Base-by-base conservation (phyloP, 2,888 invertebrate genomes). In the Ennomos quercinarius region DNA sequence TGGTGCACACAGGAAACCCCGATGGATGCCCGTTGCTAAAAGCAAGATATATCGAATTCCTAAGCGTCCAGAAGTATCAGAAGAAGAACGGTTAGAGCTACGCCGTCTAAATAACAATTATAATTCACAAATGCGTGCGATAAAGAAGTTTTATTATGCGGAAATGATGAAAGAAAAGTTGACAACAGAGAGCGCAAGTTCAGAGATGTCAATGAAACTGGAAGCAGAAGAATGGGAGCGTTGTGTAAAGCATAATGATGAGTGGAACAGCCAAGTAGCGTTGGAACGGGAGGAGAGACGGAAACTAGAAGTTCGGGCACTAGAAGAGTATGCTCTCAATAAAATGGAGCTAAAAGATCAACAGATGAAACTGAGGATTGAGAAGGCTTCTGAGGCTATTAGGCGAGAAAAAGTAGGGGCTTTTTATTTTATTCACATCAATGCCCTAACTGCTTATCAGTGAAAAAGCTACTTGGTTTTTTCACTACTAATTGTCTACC, bases 21-120 rank as follows among this genome's bases (percentile, higher is more conserved):
- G 95, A 64, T 97, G 97, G 96, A 57, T 97, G 46, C 96, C 96
- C 2, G 94, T 94, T 10, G 97, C 97, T 0, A 97, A 96, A 88
- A 95, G 94, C 69, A 98, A 97, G 91, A 67, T 96, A 47, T 97
- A 94, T 84, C 94, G 95, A 66, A 93, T 97, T 61, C 95, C 96
- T 0, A 89, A 91, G 70, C 93, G 94, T 43, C 94, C 94, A 13
- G 83, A 81, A 60, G 78, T 95, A 47, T 90, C 95, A 0, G 81
- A 83, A 59, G 96, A 96, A 40, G 97, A 98, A 74, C 70, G 74
- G 0, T 66, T 88, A 2, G 97, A 97, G 84, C 78, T 96, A 1
- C 76, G 88, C 70, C 93, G 96, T 47, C 90, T 97, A 47, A 90
- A 93, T 77, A 95, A 96, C 68, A 95, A 95, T 76, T 97, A 97